Percentiles rank a stretch among this genome's conserved stretches.
These are phyloP conservation scores for Unio delphinus DNA, from an alignment of 2,888 invertebrate genomes.

Conservation along the genomic window DNA sequence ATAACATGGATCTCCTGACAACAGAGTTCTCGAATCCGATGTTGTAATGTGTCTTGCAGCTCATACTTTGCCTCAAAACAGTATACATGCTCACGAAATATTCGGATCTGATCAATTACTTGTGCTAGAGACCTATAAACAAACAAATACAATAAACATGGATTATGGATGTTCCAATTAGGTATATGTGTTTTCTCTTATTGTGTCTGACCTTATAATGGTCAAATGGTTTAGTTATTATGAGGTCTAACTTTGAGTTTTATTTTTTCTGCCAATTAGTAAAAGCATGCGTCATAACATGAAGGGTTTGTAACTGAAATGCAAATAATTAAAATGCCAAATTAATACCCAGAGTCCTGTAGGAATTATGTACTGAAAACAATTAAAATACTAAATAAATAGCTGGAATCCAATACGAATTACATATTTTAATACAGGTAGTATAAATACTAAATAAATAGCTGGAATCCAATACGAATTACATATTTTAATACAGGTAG, in stretches of 20 bases:
- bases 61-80: constrained; percentile 55
- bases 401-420: no score
- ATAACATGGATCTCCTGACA: constrained; percentile 61
- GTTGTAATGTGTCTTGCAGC: constrained; percentile 54
- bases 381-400: no score
- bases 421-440: no score
- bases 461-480: no score
- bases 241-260: neutral
- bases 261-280: no score
- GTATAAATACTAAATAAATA: no score
- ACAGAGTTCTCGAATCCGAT: constrained; percentile 59
- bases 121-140: constrained; percentile 57
- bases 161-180: neutral
- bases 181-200: neutral
- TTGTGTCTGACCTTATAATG: neutral
- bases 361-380: no score
- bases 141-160: constrained; percentile 5
- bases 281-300: no score
- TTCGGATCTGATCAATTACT: constrained; percentile 66
- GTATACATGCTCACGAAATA: constrained; percentile 62
- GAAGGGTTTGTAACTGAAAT: no score
- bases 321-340: no score
- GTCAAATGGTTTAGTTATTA: neutral
- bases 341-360: no score
- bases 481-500: no score